Conservation (phyloP, 1,140 invertebrate genomes). For the Ooceraea biroi region DNA sequence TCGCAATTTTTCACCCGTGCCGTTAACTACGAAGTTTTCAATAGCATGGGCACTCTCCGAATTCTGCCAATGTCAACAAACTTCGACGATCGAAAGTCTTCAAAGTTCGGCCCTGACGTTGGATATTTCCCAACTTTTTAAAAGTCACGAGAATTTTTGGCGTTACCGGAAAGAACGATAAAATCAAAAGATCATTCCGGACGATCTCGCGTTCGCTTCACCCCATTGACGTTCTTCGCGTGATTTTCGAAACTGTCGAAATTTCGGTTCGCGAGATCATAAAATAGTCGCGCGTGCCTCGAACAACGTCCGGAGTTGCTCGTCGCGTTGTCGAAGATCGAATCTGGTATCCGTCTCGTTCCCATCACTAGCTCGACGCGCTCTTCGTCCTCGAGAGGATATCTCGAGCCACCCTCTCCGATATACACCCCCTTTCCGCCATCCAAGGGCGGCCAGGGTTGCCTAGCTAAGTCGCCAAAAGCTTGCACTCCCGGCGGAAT, state of each 20-base stretch:
- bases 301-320: slow-evolving; percentile 9
- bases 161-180: slow-evolving; percentile 12
- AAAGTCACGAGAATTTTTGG: slow-evolving; percentile 50
- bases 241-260: slow-evolving; percentile 36
- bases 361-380: slow-evolving; percentile 54
- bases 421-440: slow-evolving; percentile 40
- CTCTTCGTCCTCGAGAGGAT: slow-evolving; percentile 56
- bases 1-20: slow-evolving; percentile 54
- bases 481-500: slow-evolving; percentile 73
- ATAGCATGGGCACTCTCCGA: slow-evolving; percentile 36
- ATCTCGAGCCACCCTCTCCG: slow-evolving; percentile 48
- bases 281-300: slow-evolving; percentile 22
- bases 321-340: slow-evolving; percentile 5
- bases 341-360: slow-evolving; percentile 17
- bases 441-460: slow-evolving; percentile 61
- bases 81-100: slow-evolving; percentile 50
- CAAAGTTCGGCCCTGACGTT: slow-evolving; percentile 46
- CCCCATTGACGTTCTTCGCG: background rate
- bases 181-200: slow-evolving; percentile 35
- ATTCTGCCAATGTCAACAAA: slow-evolving; percentile 57
- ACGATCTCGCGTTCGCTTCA: background rate
- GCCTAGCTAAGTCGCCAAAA: slow-evolving; percentile 75
- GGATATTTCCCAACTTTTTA: slow-evolving; percentile 44
- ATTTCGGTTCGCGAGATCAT: slow-evolving; percentile 18
- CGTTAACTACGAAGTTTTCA: slow-evolving; percentile 56